phyloP scores from a whole-genome alignment of 1,140 invertebrate species.

The Drosophila willistoni region DNA sequence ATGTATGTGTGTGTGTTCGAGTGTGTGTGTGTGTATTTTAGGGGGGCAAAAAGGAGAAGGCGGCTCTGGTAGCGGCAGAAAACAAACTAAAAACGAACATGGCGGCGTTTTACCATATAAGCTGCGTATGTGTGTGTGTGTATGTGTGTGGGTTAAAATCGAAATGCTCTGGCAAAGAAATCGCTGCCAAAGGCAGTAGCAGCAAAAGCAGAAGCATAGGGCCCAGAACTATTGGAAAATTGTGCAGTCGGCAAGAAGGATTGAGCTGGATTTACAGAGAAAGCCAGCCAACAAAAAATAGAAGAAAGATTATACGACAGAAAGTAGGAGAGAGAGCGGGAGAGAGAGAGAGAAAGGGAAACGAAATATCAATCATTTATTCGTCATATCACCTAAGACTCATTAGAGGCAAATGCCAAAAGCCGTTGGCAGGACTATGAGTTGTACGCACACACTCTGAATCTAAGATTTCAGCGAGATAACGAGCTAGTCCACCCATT shows the following conservation, averaged over 20 bases:
- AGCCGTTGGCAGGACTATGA: conserved; percentile 31
- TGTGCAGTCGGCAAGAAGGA: conserved; percentile 27
- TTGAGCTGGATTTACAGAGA: conserved; percentile 15
- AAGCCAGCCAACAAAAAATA: neutral
- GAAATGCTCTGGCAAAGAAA: conserved; percentile 76
- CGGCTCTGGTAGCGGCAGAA: conserved; percentile 20
- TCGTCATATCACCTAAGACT: conserved; percentile 78
- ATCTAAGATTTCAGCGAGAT: conserved; percentile 49
- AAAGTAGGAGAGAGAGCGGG: conserved; percentile 25
- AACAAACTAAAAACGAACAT: conserved; percentile 65
- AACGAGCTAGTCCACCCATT: conserved; percentile 6
- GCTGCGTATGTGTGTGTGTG: conserved; percentile 31
- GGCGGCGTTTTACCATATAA: conserved; percentile 43
- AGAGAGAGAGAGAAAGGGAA: conserved; percentile 30
- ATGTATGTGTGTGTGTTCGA: conserved; percentile 52
- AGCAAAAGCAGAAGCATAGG: conserved; percentile 8
- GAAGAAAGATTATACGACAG: conserved; percentile 33
- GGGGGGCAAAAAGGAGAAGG: conserved; percentile 22
- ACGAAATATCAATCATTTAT: conserved; percentile 77
- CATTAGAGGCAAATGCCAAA: conserved; percentile 67
- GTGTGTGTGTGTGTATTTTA: neutral
- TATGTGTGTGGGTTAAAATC: conserved; percentile 39
- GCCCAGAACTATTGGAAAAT: conserved; percentile 41
- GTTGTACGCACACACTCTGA: conserved; percentile 1
- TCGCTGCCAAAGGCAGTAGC: conserved; percentile 54